phyloP scores from a whole-genome alignment of 2,888 invertebrate genomes.

The Tethea ocularis region DNA sequence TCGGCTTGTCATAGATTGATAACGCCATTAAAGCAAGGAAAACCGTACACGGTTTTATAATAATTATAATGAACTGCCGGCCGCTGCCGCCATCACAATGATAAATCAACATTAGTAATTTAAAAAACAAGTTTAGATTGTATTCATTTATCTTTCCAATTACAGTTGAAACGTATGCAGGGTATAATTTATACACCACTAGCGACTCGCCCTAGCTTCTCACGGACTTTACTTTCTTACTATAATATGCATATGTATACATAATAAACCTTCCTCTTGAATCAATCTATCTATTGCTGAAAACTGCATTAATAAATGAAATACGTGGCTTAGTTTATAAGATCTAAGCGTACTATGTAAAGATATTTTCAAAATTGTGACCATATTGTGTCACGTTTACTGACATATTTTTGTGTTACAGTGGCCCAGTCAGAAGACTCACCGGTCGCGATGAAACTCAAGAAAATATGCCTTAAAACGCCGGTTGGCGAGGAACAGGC shows the following conservation, averaged over 20 bases:
- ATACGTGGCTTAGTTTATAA: too few species aligned
- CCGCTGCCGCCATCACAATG: slow-evolving; percentile 14
- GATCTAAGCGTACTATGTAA: too few species aligned
- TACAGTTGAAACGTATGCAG: neutral
- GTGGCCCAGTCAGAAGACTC: slow-evolving; percentile 88
- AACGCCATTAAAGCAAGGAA: slow-evolving; percentile 36
- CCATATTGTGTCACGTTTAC: slow-evolving; percentile 3
- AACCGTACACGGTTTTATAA: slow-evolving; percentile 31
- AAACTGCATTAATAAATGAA: too few species aligned
- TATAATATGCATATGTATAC: too few species aligned
- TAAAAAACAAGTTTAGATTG: neutral
- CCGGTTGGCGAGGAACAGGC: slow-evolving; percentile 88
- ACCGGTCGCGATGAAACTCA: slow-evolving; percentile 88
- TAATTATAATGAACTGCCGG: slow-evolving; percentile 16
- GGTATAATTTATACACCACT: too few species aligned
- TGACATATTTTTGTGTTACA: slow-evolving; percentile 61
- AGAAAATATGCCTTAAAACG: slow-evolving; percentile 89
- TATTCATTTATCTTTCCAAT: neutral
- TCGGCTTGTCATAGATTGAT: slow-evolving; percentile 31
- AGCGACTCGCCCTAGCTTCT: too few species aligned
- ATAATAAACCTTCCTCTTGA: too few species aligned
- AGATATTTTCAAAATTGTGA: too few species aligned
- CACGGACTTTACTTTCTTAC: too few species aligned
- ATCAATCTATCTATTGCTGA: too few species aligned
- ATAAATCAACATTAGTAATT: slow-evolving; percentile 16